Evolutionary conservation across 2,113 vertebrate species (phyloP).

Genomic region (Stigmatopora nigra): DNA sequence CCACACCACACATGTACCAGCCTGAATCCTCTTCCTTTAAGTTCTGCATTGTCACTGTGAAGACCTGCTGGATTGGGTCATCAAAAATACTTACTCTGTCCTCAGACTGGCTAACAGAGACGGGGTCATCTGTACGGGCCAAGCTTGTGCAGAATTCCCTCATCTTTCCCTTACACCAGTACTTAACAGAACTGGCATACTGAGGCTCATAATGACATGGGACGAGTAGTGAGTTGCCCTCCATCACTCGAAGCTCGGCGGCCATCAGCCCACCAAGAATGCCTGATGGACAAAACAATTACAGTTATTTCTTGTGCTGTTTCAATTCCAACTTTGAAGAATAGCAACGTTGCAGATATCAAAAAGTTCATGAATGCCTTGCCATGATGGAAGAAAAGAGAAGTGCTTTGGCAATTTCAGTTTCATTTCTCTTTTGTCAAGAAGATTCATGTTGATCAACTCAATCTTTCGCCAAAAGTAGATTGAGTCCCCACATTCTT

Average conservation of each 20-base stretch:
- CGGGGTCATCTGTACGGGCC: constrained; percentile 51
- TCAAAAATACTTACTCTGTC: constrained; percentile 55
- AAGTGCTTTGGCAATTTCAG: constrained; percentile 15
- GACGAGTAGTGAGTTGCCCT: constrained; percentile 53
- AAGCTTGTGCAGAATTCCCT: constrained; percentile 62
- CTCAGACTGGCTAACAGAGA: not conserved
- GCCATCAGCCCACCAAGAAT: constrained; percentile 46
- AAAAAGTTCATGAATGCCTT: not conserved
- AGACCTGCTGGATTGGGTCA: constrained; percentile 57
- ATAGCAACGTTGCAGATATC: not conserved
- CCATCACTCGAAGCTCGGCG: constrained; percentile 40
- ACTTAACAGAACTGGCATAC: constrained; percentile 62
- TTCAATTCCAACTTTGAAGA: not conserved
- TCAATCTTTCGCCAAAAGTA: constrained; percentile 25
- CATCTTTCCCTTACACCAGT: constrained; percentile 63
- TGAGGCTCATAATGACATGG: constrained; percentile 65
- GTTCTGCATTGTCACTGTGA: constrained; percentile 62
- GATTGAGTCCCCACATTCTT: constrained; percentile 28
- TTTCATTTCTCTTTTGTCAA: constrained; percentile 20
- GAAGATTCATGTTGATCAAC: constrained; percentile 12
- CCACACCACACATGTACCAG: constrained; percentile 69
- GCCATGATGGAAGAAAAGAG: constrained; percentile 1
- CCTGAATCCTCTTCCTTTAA: constrained; percentile 52
- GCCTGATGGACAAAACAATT: constrained; percentile 29
- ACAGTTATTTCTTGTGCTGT: not conserved